A percentile compares a stretch with the other conserved stretches of the same genome.
phyloP scores from a whole-genome alignment of 2,888 invertebrate genomes.

The Drosophila suboccidentalis region DNA sequence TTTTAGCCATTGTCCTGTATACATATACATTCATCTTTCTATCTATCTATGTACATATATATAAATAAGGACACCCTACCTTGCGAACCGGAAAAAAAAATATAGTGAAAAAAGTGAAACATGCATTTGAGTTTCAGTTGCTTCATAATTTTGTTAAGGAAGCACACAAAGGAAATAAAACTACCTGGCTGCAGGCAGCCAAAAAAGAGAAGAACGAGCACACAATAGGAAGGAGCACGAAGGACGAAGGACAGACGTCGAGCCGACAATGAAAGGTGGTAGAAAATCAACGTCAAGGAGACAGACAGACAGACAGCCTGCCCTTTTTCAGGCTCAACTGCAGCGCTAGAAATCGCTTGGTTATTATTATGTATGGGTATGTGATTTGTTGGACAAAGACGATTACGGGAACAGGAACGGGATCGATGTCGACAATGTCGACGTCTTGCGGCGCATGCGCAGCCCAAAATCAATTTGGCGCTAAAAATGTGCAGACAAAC shows the following conservation, averaged over 20 bases:
- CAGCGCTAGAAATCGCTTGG: constrained; percentile 70
- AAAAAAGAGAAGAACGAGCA: constrained; percentile 38
- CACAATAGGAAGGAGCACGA: constrained; percentile 53
- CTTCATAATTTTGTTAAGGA: constrained; percentile 35
- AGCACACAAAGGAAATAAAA: constrained; percentile 48
- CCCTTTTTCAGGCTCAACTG: constrained; percentile 59
- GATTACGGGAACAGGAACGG: constrained; percentile 31
- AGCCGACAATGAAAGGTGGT: constrained; percentile 66
- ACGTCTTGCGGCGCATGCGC: constrained; percentile 79
- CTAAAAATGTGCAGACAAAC: constrained; percentile 61
- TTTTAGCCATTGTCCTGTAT: constrained; percentile 40
- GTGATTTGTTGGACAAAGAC: constrained; percentile 64
- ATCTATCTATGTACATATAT: background rate
- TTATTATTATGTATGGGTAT: constrained; percentile 63
- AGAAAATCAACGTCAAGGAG: constrained; percentile 66
- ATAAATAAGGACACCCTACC: constrained; percentile 52
- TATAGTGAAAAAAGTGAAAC: constrained; percentile 42
- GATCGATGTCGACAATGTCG: constrained; percentile 53
- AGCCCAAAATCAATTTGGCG: constrained; percentile 70
- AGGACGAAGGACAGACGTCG: constrained; percentile 15
- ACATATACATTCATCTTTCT: constrained; percentile 1
- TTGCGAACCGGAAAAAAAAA: constrained; percentile 71
- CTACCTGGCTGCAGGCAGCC: constrained; percentile 73
- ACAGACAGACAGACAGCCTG: constrained; percentile 39
- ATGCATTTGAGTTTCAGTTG: constrained; percentile 61